Conservation (phyloP, 1,140 invertebrate species). For the Samia ricini region DNA sequence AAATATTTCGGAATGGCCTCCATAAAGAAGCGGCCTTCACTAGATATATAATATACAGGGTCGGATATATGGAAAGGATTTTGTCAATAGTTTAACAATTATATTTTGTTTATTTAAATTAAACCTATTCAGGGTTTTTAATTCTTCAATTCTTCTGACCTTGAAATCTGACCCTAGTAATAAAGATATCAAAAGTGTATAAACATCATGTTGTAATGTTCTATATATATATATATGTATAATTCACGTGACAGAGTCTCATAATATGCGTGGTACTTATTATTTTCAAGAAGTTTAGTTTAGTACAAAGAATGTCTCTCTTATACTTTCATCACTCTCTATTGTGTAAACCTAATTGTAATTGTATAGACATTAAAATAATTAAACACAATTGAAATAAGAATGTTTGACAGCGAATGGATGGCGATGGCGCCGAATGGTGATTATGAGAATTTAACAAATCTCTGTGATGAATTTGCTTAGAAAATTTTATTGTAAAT, state of each 20-base stretch:
- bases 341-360: constrained; percentile 61
- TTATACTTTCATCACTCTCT: constrained; percentile 71
- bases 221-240: constrained; percentile 20
- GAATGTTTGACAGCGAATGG: constrained; percentile 50
- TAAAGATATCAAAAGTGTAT: constrained; percentile 58
- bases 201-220: constrained; percentile 42
- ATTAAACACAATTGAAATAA: constrained; percentile 38
- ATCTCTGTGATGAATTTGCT: constrained; percentile 71
- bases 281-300: constrained; percentile 52
- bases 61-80: too few relatives aligned
- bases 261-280: constrained; percentile 63
- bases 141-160: background rate
- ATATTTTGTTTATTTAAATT: background rate
- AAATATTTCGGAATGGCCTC: background rate
- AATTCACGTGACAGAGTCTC: constrained; percentile 58
- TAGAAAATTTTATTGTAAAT: constrained; percentile 57
- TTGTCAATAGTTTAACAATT: constrained; percentile 2
- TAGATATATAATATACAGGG: too few relatives aligned
- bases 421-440: constrained; percentile 46
- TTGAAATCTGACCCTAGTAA: constrained; percentile 43
- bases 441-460: constrained; percentile 51
- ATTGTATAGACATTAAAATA: constrained; percentile 48
- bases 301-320: constrained; percentile 73
- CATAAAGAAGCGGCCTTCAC: background rate
- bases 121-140: background rate